Percentiles rank a stretch among this genome's conserved stretches.
Evolutionary conservation across 1,140 invertebrate genomes (phyloP).

Genomic region (Subanguina moxae): DNA sequence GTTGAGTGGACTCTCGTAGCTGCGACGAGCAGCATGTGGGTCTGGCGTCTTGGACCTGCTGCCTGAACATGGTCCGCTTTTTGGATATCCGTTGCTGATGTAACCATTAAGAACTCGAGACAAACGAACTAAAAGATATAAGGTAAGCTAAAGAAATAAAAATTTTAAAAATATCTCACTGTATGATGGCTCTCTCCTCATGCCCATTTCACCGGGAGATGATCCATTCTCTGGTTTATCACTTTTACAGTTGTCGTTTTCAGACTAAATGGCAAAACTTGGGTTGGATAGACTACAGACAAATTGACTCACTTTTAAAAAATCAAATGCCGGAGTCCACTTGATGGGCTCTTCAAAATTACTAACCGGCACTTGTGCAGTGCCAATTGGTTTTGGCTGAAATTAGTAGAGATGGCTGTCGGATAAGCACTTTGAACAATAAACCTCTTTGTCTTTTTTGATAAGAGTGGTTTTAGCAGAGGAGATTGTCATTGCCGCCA

Average conservation of each 20-base stretch:
- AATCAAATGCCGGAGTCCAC: too few species aligned
- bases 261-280: too few species aligned
- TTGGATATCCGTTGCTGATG: background rate
- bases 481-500: too few species aligned
- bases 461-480: too few species aligned
- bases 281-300: too few species aligned
- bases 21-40: slow-evolving; percentile 1
- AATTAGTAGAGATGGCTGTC: too few species aligned
- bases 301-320: too few species aligned
- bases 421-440: too few species aligned
- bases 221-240: background rate
- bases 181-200: background rate
- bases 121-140: slow-evolving; percentile 3
- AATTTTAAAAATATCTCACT: background rate
- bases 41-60: slow-evolving; percentile 6
- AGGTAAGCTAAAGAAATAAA: background rate
- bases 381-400: too few species aligned
- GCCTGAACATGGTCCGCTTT: background rate
- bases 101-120: slow-evolving; percentile 11
- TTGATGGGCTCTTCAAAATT: too few species aligned
- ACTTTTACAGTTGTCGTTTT: background rate
- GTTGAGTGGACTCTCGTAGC: background rate
- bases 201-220: background rate
- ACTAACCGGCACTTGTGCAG: too few species aligned
- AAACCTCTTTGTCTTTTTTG: too few species aligned